These are phyloP conservation scores for Temnothorax longispinosus DNA, from an alignment of 1,140 invertebrate species.

Conservation along the genomic window DNA sequence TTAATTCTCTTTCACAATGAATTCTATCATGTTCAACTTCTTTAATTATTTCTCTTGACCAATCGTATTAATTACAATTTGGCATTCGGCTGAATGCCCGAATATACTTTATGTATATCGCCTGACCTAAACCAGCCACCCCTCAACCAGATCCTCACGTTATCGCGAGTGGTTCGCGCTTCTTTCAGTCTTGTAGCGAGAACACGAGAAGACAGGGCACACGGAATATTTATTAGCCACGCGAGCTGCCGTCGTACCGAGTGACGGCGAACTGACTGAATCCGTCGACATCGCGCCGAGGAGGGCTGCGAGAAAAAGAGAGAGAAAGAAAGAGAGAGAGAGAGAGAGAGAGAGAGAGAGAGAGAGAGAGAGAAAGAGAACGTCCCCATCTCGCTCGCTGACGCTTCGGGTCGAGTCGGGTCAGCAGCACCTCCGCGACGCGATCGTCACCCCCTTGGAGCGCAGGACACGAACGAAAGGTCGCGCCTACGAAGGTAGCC, in stretches of 20 bases:
- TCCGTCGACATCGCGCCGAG: conserved; percentile 40
- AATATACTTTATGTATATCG: neutral
- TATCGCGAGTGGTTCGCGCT: neutral
- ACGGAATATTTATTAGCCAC: conserved; percentile 38
- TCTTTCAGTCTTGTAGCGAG: neutral
- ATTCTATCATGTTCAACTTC: neutral
- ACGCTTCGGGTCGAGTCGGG: conserved; percentile 9
- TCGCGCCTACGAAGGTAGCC: conserved; percentile 8
- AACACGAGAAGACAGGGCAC: neutral
- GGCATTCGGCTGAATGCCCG: neutral
- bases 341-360: too few species aligned
- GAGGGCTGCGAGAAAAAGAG: neutral
- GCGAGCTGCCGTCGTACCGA: conserved; percentile 46
- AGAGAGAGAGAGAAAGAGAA: neutral
- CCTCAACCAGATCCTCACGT: neutral
- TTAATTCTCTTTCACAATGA: neutral
- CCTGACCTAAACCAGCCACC: neutral
- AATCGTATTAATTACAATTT: neutral
- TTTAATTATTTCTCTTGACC: neutral
- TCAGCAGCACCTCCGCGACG: conserved; percentile 20
- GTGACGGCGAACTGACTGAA: conserved; percentile 50
- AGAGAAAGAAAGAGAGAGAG: neutral
- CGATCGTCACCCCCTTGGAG: conserved; percentile 26
- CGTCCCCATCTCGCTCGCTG: neutral
- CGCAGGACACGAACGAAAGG: conserved; percentile 12